These are phyloP conservation scores for Lontra canadensis DNA, from an alignment of 2,113 vertebrate species.

Conservation along the genomic window DNA sequence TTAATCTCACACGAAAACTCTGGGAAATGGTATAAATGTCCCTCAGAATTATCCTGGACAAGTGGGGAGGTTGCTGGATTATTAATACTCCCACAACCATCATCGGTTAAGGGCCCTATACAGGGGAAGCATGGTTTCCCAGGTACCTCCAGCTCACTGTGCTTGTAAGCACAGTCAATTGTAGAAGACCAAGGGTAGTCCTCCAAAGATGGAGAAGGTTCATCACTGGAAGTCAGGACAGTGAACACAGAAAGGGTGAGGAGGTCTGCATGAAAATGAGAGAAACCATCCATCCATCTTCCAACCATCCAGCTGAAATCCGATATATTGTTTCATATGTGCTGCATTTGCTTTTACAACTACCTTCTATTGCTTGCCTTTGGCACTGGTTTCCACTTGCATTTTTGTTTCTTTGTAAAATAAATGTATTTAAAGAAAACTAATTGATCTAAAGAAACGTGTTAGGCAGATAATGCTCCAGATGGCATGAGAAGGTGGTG, in stretches of 20 bases:
- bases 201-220: background rate
- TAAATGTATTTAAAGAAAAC: conserved; percentile 56
- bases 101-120: background rate
- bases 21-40: background rate
- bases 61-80: background rate
- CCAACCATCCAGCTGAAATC: background rate
- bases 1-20: background rate
- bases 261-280: background rate
- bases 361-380: conserved; percentile 1
- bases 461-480: background rate
- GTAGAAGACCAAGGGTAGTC: background rate
- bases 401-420: conserved; percentile 35
- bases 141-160: background rate
- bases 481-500: conserved; percentile 26
- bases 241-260: background rate
- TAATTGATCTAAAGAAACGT: conserved; percentile 51
- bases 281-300: background rate
- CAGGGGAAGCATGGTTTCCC: background rate
- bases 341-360: background rate
- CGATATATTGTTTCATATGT: background rate
- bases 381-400: background rate
- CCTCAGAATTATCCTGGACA: background rate
- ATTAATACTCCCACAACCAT: background rate
- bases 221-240: background rate
- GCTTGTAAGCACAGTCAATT: background rate